A percentile compares a stretch with the other conserved stretches of the same genome.
phyloP scores from a whole-genome alignment of 2,113 vertebrate genomes.

The Notiomystis cincta region DNA sequence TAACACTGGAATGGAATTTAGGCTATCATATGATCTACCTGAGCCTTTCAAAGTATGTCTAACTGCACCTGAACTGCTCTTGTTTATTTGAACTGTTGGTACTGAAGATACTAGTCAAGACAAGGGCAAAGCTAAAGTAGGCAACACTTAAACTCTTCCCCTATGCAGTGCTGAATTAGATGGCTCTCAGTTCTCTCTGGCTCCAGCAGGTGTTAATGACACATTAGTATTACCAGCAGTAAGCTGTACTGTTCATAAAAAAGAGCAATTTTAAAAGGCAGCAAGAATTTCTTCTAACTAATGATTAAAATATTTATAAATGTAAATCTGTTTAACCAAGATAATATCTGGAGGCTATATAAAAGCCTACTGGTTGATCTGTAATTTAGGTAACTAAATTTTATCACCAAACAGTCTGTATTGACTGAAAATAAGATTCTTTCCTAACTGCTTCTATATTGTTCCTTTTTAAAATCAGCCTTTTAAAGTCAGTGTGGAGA shows the following conservation, averaged over 20 bases:
- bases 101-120: neutral
- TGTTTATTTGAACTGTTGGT: neutral
- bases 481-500: neutral
- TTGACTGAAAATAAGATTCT: neutral
- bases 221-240: neutral
- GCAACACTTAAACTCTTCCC: neutral
- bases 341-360: neutral
- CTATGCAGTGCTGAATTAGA: neutral
- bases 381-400: neutral
- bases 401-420: neutral
- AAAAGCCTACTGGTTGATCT: neutral
- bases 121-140: neutral
- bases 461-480: neutral
- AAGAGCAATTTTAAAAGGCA: neutral
- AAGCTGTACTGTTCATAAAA: neutral
- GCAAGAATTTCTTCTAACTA: neutral
- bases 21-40: neutral
- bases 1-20: neutral
- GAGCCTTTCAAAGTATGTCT: neutral
- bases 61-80: neutral
- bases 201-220: neutral
- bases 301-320: neutral
- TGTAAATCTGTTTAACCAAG: neutral
- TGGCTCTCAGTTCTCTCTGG: neutral
- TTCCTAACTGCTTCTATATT: neutral